Conservation (phyloP, 2,113 vertebrate genomes). For the Hippoglossus stenolepis region DNA sequence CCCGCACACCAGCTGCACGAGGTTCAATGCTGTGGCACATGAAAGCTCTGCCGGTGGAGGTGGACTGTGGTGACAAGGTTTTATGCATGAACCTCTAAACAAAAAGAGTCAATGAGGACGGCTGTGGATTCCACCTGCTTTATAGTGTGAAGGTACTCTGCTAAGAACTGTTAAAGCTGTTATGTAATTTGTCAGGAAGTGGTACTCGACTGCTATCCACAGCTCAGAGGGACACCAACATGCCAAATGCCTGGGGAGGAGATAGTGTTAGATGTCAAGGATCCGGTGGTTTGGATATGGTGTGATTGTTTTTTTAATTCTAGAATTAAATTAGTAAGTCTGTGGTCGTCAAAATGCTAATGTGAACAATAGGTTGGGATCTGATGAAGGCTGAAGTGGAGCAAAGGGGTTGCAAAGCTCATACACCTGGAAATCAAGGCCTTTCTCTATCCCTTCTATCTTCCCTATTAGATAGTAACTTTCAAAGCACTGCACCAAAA, state of each 20-base stretch:
- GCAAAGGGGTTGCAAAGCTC: background rate
- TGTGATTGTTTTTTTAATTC: background rate
- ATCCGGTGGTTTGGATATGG: no score
- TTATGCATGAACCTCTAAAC: no score
- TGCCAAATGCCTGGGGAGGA: no score
- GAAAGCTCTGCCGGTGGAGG: background rate
- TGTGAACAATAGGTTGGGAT: no score
- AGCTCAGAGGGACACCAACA: no score
- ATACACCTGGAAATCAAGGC: background rate
- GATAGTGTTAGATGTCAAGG: no score
- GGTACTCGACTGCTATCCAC: no score
- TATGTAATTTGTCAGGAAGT: no score
- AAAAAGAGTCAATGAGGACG: no score
- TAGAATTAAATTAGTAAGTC: background rate
- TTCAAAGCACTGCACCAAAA: no score
- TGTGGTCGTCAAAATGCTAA: background rate
- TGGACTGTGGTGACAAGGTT: background rate
- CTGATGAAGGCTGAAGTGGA: background rate
- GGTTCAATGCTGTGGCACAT: constrained; percentile 19
- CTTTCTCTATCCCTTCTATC: background rate
- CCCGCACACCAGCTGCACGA: constrained; percentile 3
- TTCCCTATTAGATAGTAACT: no score
- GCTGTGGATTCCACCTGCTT: background rate
- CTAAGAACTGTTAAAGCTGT: background rate
- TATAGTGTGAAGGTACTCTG: background rate